Evolutionary conservation across 2,888 invertebrate genomes (phyloP), one percentile per base, ranked within the genome.

Genomic region (Pachliopta kotzebuea): DNA sequence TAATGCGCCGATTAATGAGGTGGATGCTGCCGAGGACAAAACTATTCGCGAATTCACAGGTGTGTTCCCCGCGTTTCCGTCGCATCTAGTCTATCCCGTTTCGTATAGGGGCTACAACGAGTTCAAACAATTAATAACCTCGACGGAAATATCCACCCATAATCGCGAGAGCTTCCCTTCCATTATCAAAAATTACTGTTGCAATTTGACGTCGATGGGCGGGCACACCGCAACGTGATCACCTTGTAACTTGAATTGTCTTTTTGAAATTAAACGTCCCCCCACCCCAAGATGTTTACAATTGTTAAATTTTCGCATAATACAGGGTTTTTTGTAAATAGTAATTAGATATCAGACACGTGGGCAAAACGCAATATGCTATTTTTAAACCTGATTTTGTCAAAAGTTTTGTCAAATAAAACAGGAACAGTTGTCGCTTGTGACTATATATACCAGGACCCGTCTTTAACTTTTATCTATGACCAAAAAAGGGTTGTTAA

Each of bases 171-270:
- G 79, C 83, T 84, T 86, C 87, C 85, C 83, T 79, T 86, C 76
- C 78, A 85, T 86, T 86, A 86, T 85, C 85, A 85, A 84, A 88
- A 88, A 86, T 85, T 84, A 84, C 84, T 86, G 86, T 88, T 86
- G 87, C 88, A 82, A 84, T 86, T 81, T 84, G 78, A 82, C 83
- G 84, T 81, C 72, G 75, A 78, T 81, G 83, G 88, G 87, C 85
- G 84, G 76, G 73, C 65, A 63, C 63, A 63, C 63, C 62, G 62
- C 74, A 72, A 84, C 86, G 83, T 84, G 87, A 85, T 86, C 81
- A 77, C 73, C 76, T 84, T 83, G 77, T 78, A 78, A 67, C 75
- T 67, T 69, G 71, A 72, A 84, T 89, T 89, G 90, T 90, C 88
- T 90, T 88, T 82, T 83, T 77, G 72, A 84, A 88, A 90, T 88